phyloP scores from a whole-genome alignment of 2,113 vertebrate genomes.

The Regulus satrapa region DNA sequence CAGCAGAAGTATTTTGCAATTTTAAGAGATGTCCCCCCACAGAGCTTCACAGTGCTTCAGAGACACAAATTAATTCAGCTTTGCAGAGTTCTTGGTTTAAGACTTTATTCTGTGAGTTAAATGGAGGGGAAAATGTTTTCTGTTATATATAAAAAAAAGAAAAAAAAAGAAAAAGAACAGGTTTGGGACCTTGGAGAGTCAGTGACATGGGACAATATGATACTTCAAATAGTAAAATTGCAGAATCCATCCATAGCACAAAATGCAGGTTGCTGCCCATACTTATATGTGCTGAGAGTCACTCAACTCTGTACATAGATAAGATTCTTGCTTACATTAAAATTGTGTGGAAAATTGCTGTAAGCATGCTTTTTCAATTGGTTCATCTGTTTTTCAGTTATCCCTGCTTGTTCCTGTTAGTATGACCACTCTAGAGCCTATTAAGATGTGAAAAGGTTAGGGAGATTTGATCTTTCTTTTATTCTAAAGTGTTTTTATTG shows the following conservation, averaged over 20 bases:
- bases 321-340: neutral
- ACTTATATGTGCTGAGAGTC: neutral
- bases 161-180: neutral
- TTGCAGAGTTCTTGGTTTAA: neutral
- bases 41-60: neutral
- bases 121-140: neutral
- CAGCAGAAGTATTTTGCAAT: neutral
- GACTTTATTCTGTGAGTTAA: neutral
- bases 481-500: neutral
- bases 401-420: neutral
- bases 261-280: neutral
- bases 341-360: neutral
- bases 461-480: neutral
- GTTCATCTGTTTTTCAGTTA: neutral
- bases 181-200: neutral
- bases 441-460: neutral
- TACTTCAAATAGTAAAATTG: neutral
- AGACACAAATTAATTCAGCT: conserved; percentile 24
- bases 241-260: neutral
- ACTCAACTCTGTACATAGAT: neutral
- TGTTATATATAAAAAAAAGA: neutral
- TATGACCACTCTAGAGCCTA: neutral
- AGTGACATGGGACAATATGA: neutral
- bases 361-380: neutral
- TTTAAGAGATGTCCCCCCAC: neutral